Base-by-base conservation (phyloP, 2,113 vertebrate genomes). In the Centropus bengalensis region DNA sequence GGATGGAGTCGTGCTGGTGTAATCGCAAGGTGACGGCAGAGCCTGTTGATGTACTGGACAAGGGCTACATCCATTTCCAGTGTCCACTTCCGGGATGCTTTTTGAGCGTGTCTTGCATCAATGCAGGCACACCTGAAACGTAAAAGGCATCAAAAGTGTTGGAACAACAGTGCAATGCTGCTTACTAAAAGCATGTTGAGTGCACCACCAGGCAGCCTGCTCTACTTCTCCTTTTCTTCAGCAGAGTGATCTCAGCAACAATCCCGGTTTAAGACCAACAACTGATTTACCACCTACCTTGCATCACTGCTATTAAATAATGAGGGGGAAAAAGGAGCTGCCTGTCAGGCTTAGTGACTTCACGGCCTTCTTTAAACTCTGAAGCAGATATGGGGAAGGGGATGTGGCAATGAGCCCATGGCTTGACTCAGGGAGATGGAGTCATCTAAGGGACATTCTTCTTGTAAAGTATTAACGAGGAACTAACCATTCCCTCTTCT, bases 1-100 rank as follows among this genome's bases (percentile, higher is more conserved):
- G 99, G 99, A 89, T 99, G 99, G 3, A 99, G 98, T 27, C 99
- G 98, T 0, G 99, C 98, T 0, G 99, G 99, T 3, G 99, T 99
- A 93, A 99, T 99, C 21, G 99, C 99, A 52, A 99, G 98, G 94
- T 99, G 99, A 44, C 99, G 99, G 83, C 99, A 99, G 14, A 99
- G 98, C 47, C 99, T 98, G 97, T 99, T 99, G 74, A 99, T 97
- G 71, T 99, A 98, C 95, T 99, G 99, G 33, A 99, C 99, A 3
- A 99, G 97, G 0, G 99, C 99, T 36, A 99, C 98, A 6, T 99
- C 99, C 99, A 99, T 99, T 90, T 99, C 99, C 94, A 99, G 98
- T 6, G 97, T 98, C 99, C 99, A 99, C 90, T 99, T 99, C 81
- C 99, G 97, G 20, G 98, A 99, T 7, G 99, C 98, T 95, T 99